Conservation (phyloP, 2,888 invertebrate genomes). For the Peribatodes rhomboidaria region DNA sequence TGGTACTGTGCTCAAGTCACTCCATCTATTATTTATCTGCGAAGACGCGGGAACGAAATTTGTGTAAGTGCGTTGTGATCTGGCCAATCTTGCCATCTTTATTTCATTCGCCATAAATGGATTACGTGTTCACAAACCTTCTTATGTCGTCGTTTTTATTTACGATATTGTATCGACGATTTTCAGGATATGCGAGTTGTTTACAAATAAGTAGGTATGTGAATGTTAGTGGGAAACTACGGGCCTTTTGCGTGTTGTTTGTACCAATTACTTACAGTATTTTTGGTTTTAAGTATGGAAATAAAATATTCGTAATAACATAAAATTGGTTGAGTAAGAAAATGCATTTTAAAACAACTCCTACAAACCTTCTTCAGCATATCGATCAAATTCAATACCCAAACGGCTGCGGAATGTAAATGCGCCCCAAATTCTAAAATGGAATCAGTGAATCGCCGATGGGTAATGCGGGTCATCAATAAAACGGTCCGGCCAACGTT, state of each 20-base stretch:
- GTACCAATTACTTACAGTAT: neutral
- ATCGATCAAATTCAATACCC: slow-evolving; percentile 22
- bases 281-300: no score
- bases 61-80: slow-evolving; percentile 85
- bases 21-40: slow-evolving; percentile 82
- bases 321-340: neutral
- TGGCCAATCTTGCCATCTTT: slow-evolving; percentile 81
- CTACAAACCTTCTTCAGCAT: slow-evolving; percentile 1
- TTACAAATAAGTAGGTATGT: slow-evolving; percentile 39
- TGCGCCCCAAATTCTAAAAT: slow-evolving; percentile 35
- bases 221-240: slow-evolving; percentile 23
- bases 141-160: slow-evolving; percentile 72
- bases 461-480: slow-evolving; percentile 46
- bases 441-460: slow-evolving; percentile 33
- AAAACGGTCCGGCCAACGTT: slow-evolving; percentile 42
- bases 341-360: slow-evolving; percentile 1
- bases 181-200: slow-evolving; percentile 21
- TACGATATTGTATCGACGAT: slow-evolving; percentile 49
- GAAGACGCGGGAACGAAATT: slow-evolving; percentile 83
- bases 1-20: slow-evolving; percentile 54
- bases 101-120: slow-evolving; percentile 83
- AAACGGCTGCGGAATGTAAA: slow-evolving; percentile 28
- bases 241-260: neutral
- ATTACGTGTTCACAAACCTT: slow-evolving; percentile 77
- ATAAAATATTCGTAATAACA: neutral